Percentiles rank a stretch among this genome's conserved stretches.
These are phyloP conservation scores for Enteromius mattozi DNA, from an alignment of 2,797 vertebrate species.

Conservation along the genomic window DNA sequence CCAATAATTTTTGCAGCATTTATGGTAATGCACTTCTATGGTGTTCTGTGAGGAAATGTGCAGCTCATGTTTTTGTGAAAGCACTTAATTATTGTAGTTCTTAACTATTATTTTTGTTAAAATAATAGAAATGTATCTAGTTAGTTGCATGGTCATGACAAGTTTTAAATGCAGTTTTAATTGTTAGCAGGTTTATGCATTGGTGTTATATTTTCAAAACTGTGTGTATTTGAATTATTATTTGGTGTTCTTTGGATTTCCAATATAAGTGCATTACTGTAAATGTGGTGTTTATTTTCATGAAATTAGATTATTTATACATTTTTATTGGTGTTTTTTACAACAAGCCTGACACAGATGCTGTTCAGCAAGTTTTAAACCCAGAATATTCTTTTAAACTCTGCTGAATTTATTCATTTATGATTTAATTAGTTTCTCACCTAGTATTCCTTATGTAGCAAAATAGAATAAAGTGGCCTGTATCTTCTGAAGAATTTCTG, in stretches of 20 bases:
- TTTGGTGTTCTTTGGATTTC: not conserved
- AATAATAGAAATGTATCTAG: not conserved
- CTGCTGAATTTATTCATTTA: not conserved
- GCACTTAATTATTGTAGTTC: not conserved
- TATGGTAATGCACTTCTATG: not conserved
- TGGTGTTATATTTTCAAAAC: not conserved
- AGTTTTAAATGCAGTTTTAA: constrained; percentile 8
- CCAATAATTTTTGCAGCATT: not conserved
- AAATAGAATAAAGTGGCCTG: constrained; percentile 28
- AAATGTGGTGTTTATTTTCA: not conserved
- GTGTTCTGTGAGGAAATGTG: not conserved
- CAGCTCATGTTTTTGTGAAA: not conserved
- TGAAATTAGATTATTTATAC: not conserved
- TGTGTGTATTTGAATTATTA: not conserved
- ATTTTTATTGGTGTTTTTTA: not conserved
- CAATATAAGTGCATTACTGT: not conserved
- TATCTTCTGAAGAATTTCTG: not conserved
- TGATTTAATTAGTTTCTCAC: not conserved
- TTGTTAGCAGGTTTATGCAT: not conserved
- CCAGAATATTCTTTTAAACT: not conserved
- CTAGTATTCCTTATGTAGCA: not conserved
- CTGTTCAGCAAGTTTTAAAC: constrained; percentile 1
- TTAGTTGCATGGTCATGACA: constrained; percentile 13
- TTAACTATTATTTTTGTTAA: not conserved
- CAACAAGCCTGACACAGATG: not conserved